Conservation (phyloP, 2,888 invertebrate species). For the Phengaris arion region DNA sequence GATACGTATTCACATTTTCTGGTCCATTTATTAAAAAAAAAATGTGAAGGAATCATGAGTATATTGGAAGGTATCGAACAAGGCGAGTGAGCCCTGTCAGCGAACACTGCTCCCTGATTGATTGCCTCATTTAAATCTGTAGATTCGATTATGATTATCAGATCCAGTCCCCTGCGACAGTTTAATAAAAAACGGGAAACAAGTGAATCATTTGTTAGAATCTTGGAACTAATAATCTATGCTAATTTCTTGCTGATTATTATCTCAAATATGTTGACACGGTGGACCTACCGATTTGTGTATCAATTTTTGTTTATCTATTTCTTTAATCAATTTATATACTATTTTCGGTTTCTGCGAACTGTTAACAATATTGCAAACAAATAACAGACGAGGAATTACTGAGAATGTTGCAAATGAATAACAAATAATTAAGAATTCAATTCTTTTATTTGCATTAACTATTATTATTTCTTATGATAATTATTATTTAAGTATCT, state of each 20-base stretch:
- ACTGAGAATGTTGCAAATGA: too few species aligned
- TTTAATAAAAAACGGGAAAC: constrained; percentile 23
- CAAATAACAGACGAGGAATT: too few species aligned
- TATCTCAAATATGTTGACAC: constrained; percentile 15
- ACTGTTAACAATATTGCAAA: not conserved
- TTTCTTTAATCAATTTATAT: not conserved
- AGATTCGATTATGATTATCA: constrained; percentile 72
- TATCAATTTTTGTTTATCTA: not conserved
- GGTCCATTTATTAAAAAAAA: too few species aligned
- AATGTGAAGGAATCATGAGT: not conserved
- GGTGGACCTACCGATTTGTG: not conserved
- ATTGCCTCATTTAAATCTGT: constrained; percentile 69
- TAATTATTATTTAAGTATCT: too few species aligned
- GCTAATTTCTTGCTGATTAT: not conserved
- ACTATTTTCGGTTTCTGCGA: not conserved
- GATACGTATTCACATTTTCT: too few species aligned
- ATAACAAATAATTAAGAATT: too few species aligned
- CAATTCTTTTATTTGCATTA: too few species aligned
- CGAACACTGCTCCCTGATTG: constrained; percentile 64
- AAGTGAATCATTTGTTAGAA: constrained; percentile 5
- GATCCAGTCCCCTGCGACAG: constrained; percentile 44
- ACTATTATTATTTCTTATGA: too few species aligned
- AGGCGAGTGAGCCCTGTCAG: constrained; percentile 50
- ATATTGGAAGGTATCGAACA: constrained; percentile 17
- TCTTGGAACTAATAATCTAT: constrained; percentile 15